These are phyloP conservation scores for Oceanites oceanicus DNA, from an alignment of 2,113 vertebrate species.

Conservation along the genomic window DNA sequence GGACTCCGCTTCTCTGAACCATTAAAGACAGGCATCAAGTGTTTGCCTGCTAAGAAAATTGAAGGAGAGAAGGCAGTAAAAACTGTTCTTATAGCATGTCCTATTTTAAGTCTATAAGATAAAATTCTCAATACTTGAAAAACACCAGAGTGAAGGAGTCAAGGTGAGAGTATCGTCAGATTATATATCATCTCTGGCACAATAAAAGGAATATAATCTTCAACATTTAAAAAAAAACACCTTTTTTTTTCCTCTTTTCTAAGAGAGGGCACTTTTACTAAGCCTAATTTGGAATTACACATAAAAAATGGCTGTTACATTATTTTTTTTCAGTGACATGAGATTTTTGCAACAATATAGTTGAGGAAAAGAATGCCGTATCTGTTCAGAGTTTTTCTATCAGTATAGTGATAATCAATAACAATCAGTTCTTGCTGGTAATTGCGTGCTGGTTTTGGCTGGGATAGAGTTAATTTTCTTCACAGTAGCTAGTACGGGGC, in stretches of 20 bases:
- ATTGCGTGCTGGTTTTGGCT: neutral
- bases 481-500: no score
- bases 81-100: slow-evolving; percentile 42
- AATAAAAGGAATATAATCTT: slow-evolving; percentile 1
- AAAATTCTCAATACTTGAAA: slow-evolving; percentile 54
- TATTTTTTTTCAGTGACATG: neutral
- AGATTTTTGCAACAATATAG: neutral
- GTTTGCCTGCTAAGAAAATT: slow-evolving; percentile 69
- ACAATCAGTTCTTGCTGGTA: neutral
- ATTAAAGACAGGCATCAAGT: slow-evolving; percentile 16
- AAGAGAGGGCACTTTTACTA: neutral
- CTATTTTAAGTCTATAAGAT: slow-evolving; percentile 50
- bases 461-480: no score
- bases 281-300: neutral
- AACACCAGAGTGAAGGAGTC: slow-evolving; percentile 20
- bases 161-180: slow-evolving; percentile 43
- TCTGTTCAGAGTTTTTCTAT: neutral
- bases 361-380: neutral
- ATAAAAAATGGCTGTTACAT: neutral
- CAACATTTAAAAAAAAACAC: neutral
- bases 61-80: slow-evolving; percentile 54
- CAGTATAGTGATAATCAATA: neutral
- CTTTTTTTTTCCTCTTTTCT: neutral
- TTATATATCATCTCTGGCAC: neutral
- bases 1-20: neutral